Conservation (phyloP, 1,140 invertebrate genomes). For the Macrostomum lignano region DNA sequence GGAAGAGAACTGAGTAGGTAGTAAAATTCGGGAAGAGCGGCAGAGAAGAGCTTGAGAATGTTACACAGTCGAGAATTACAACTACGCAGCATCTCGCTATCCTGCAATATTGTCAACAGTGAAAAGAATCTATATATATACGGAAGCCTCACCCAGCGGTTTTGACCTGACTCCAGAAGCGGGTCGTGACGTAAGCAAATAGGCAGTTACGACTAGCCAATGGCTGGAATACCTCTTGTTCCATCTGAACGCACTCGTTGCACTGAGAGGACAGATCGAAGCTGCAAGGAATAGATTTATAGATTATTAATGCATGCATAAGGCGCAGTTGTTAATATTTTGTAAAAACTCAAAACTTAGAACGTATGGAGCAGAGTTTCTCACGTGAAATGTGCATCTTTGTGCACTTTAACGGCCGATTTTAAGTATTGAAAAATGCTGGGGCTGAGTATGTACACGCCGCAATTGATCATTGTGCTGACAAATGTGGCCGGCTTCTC, state of each 20-base stretch:
- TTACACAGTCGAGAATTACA: too few relatives aligned
- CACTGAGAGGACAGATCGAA: slow-evolving; percentile 9
- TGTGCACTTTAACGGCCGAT: background rate
- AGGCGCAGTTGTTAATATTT: too few relatives aligned
- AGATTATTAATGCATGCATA: too few relatives aligned
- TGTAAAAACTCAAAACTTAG: too few relatives aligned
- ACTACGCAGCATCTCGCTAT: too few relatives aligned
- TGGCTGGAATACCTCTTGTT: slow-evolving; percentile 42
- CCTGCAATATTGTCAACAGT: too few relatives aligned
- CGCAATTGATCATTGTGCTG: slow-evolving; percentile 75
- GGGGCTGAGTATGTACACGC: slow-evolving; percentile 55
- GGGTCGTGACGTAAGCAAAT: slow-evolving; percentile 44
- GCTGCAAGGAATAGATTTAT: too few relatives aligned
- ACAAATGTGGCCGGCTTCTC: slow-evolving; percentile 94
- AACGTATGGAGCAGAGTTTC: too few relatives aligned
- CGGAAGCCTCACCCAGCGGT: slow-evolving; percentile 42
- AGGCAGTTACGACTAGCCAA: slow-evolving; percentile 45
- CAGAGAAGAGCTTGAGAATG: too few relatives aligned
- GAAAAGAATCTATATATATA: too few relatives aligned
- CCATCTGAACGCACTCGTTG: slow-evolving; percentile 41
- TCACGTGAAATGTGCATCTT: slow-evolving; percentile 9
- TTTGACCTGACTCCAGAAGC: slow-evolving; percentile 96
- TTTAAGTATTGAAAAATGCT: slow-evolving; percentile 56
- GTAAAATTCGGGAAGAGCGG: too few relatives aligned
- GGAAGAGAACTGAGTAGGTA: too few relatives aligned